phyloP scores from a whole-genome alignment of 2,797 vertebrate species.

The Lithobates pipiens region DNA sequence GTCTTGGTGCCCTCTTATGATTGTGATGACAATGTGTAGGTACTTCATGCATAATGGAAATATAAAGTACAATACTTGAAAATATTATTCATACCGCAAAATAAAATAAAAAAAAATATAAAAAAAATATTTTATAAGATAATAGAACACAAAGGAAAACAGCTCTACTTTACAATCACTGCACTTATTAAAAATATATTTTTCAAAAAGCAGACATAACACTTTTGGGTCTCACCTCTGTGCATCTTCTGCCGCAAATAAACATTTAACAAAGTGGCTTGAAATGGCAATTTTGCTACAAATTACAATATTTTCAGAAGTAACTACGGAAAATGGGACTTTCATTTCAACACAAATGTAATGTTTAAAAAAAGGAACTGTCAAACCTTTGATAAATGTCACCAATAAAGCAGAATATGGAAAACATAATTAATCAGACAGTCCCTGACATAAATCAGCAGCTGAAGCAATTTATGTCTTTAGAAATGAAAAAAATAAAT shows the following conservation, averaged over 20 bases:
- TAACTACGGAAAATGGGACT: background rate
- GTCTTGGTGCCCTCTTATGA: too few relatives aligned
- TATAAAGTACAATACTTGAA: too few relatives aligned
- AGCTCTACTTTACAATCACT: background rate
- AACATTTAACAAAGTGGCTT: conserved; percentile 4
- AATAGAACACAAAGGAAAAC: background rate
- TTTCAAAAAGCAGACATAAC: background rate
- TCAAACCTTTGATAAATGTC: conserved; percentile 38
- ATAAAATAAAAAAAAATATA: background rate
- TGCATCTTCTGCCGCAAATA: background rate
- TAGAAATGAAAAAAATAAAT: background rate
- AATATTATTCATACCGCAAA: too few relatives aligned
- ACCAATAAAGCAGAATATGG: conserved; percentile 4
- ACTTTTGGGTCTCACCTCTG: background rate
- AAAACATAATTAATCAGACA: conserved; percentile 13
- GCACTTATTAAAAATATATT: background rate
- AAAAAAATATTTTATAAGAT: background rate
- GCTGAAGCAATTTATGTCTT: conserved; percentile 21
- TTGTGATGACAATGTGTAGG: too few relatives aligned
- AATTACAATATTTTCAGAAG: conserved; percentile 5
- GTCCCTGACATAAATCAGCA: background rate
- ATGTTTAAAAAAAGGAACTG: background rate
- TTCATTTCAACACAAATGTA: conserved; percentile 24
- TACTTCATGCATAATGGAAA: too few relatives aligned
- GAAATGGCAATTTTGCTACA: background rate